phyloP scores from a whole-genome alignment of 2,888 invertebrate species.

The Spilosoma lubricipeda region DNA sequence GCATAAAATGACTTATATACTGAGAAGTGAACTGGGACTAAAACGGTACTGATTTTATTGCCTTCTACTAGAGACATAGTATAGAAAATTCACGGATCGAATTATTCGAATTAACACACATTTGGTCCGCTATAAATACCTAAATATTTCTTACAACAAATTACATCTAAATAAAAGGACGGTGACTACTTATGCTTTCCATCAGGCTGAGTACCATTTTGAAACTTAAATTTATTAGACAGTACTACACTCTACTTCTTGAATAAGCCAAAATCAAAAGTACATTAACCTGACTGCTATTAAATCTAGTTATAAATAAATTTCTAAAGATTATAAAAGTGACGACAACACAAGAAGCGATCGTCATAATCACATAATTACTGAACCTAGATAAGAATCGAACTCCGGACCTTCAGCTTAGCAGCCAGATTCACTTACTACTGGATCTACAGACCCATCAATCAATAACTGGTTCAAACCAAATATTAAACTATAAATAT shows the following conservation, averaged over 20 bases:
- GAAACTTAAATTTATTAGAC: too few species aligned
- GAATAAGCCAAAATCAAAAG: too few species aligned
- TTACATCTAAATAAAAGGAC: too few species aligned
- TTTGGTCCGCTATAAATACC: too few species aligned
- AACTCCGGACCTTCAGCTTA: background rate
- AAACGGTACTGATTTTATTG: slow-evolving; percentile 1
- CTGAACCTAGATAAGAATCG: background rate
- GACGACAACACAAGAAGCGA: background rate
- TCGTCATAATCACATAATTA: background rate
- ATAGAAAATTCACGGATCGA: background rate
- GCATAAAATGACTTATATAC: slow-evolving; percentile 20
- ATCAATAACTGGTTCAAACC: slow-evolving; percentile 13
- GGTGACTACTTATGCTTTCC: too few species aligned
- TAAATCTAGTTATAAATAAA: too few species aligned
- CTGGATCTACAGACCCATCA: background rate
- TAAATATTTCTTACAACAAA: too few species aligned
- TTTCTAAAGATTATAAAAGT: too few species aligned
- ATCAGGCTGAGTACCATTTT: too few species aligned
- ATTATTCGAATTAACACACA: background rate
- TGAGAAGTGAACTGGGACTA: slow-evolving; percentile 9
- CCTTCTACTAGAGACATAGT: background rate
- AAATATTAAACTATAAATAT: slow-evolving; percentile 14
- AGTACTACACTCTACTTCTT: too few species aligned
- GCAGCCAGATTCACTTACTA: background rate
- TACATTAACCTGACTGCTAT: too few species aligned